Evolutionary conservation across 2,113 vertebrate species (phyloP), one percentile per base, ranked within the genome.

Genomic region (Silurus glanis): DNA sequence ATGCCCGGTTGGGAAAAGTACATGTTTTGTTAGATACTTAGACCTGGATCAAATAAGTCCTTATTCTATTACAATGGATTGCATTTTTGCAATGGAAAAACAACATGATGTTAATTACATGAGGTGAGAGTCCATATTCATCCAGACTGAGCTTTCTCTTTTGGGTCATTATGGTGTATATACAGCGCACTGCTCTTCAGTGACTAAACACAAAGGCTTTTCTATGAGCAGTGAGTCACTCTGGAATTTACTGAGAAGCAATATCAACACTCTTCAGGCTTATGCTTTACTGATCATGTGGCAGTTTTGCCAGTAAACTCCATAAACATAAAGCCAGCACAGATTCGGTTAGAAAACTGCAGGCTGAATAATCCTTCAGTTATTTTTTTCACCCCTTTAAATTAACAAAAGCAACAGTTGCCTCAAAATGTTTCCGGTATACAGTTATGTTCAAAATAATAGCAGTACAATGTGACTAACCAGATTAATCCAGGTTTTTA

Each of bases 191-290:
- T 19, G 75, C 45, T 71, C 78, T 61, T 51, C 78, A 85, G 1
- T 80, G 82, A 45, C 25, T 37, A 37, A 19, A 76, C 58, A 83
- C 85, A 87, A 76, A 87, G 59, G 21, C 64, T 67, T 19, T 56
- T 16, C 28, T 82, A 82, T 86, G 59, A 87, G 58, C 58, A 62
- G 1, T 37, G 84, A 76, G 62, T 53, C 71, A 23, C 25, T 28
- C 59, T 25, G 55, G 13, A 51, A 17, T 51, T 61, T 76, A 37
- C 71, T 51, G 58, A 49, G n/a, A 75, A n/a, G 55, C 83, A 62
- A 25, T 45, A 53, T 53, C 71, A 76, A 62, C 72, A 14, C 58
- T 51, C n/a, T 37, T 51, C 58, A 17, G 23, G 14, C 58, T 62
- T 25, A 62, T 64, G 83, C 72, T 62, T 21, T 74, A 64, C 71